Evolutionary conservation across 2,113 vertebrate genomes (phyloP).

Genomic region (Caretta caretta): DNA sequence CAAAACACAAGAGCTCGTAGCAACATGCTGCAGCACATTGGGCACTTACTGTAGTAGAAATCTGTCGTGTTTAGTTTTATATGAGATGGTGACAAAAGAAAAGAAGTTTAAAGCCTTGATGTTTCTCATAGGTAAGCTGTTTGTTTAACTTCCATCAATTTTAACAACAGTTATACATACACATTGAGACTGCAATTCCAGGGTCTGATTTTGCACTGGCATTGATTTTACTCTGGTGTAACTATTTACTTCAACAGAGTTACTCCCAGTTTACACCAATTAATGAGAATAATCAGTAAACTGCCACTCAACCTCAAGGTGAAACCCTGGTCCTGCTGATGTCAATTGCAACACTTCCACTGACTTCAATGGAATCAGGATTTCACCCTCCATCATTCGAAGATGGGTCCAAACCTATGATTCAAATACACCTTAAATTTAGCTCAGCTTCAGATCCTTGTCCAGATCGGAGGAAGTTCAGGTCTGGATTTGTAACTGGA

Average conservation of each 20-base stretch:
- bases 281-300: not conserved
- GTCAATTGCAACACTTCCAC: not conserved
- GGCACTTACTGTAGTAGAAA: fast-evolving
- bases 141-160: not conserved
- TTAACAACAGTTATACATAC: not conserved
- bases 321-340: not conserved
- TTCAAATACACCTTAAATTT: not conserved
- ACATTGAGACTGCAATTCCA: not conserved
- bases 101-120: not conserved
- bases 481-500: not conserved
- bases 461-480: not conserved
- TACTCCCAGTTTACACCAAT: not conserved
- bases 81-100: not conserved
- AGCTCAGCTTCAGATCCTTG: not conserved
- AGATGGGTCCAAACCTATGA: not conserved
- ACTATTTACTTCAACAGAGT: not conserved
- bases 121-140: not conserved
- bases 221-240: not conserved
- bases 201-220: not conserved
- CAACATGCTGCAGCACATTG: not conserved
- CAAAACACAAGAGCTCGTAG: not conserved
- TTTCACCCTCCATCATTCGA: not conserved
- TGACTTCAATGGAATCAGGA: not conserved
- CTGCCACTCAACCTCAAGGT: not conserved
- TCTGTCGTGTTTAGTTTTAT: not conserved